Evolutionary conservation across 2,797 vertebrate species (phyloP), one percentile per base, ranked within the genome.

Genomic region (Helarctos malayanus): DNA sequence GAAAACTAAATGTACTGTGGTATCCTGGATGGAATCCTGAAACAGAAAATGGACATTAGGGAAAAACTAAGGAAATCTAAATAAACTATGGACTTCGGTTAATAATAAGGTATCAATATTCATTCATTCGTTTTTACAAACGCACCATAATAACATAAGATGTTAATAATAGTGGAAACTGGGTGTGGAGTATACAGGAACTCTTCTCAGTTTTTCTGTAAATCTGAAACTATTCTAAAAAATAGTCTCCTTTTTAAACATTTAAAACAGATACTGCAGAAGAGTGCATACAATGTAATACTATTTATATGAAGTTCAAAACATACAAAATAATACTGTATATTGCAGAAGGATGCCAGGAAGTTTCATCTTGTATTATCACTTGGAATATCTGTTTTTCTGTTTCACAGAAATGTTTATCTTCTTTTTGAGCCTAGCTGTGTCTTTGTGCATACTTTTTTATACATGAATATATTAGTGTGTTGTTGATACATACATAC

Each of bases 301-400:
- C 38, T 59, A 88, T 88, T 91, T 95, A 65, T 47, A 54, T 92
- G 81, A 94, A 84, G 35, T 76, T 97, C 14, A 65, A 96, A 96
- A 71, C 45, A 45, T 88, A 10, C 29, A 94, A 84, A 92, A 87
- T 29, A 86, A 32, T 86, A 49, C 61, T 68, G 3, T 91, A 14
- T 90, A 81, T 88, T 92, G 29, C 68, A 96, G n/a, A 82, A 65
- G 41, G 35, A 94, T 87, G 89, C 45, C 15, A 80, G 27, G 47
- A 89, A 68, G 16, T 57, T 93, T 89, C 63, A 93, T 91, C 11
- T 47, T 94, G 41, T 95, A 5, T 76, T 84, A 57, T 49, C 23
- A 59, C 68, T 89, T 95, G 14, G 49, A 94, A 38, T 56, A 63
- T 86, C 54, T 96, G 59, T 75, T 89, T 95, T 96, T 87, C 57